Base-by-base conservation (phyloP, 2,888 invertebrate species). In the Agriopis aurantiaria region DNA sequence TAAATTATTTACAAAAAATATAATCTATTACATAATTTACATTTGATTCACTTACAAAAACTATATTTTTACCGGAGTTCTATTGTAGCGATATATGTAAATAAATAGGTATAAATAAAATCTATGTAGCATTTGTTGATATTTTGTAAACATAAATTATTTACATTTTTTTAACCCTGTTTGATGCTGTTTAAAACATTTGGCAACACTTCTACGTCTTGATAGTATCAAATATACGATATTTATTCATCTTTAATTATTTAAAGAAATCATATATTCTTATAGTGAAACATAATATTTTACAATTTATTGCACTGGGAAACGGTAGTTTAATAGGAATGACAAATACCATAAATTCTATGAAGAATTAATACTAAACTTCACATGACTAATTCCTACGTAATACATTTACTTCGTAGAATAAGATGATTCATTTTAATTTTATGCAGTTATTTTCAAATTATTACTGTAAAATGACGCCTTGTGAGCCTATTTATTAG, bases 1-100 rank as follows among this genome's bases (percentile, higher is more conserved):
- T 78, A 80, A 84, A 83, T 79, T 88, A 90, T 90, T 87, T 83
- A 88, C 88, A 88, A 80, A 75, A 79, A 75, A 77, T 76, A 74
- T 72, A 69, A 73, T 77, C 60, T 64, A 67, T 64, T 48, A 71
- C 45, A 53, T 53, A 61, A 61, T 62, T 53, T 62, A 62, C 66
- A 56, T 60, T 68, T 73, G 61, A 57, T 69, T 69, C 59, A 71
- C 75, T 70, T 46, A 78, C 71, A 78, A 78, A 79, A 76, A 78
- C 72, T 77, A 78, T 80, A 77, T 68, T 76, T 64, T 75, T 63
- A 74, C 62, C 78, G 74, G 65, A 69, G 52, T 69, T 63, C 45
- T 71, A 59, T 51, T 67, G 66, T 72, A 55, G 75, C 75, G 73
- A 65, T 75, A 65, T 58, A 11, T 43, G n/a, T 59, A 43, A 65